Evolutionary conservation across 2,888 invertebrate species (phyloP).

Genomic region (Andrena bucephala): DNA sequence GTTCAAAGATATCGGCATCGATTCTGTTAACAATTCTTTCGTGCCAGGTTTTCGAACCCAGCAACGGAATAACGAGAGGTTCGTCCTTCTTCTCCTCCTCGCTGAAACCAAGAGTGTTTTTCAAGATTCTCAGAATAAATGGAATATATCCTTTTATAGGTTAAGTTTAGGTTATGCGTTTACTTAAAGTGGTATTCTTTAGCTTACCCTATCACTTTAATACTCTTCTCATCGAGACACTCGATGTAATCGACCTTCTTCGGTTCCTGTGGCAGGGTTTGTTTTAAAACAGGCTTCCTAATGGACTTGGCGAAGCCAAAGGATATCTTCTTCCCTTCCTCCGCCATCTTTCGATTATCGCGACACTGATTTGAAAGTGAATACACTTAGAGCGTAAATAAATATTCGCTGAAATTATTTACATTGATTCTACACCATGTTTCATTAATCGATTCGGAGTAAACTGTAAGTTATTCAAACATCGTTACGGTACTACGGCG

Average conservation of each 20-base stretch:
- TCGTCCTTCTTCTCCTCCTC: slow-evolving; percentile 86
- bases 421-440: slow-evolving; percentile 3
- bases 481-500: not conserved
- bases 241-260: slow-evolving; percentile 90
- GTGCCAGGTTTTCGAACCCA: slow-evolving; percentile 80
- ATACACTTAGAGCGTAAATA: slow-evolving; percentile 13
- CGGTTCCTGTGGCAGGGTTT: slow-evolving; percentile 80
- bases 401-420: slow-evolving; percentile 13
- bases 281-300: slow-evolving; percentile 86
- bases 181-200: not conserved
- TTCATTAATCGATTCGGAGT: slow-evolving; percentile 21
- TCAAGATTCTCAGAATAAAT: not conserved
- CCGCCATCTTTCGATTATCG: slow-evolving; percentile 74
- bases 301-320: slow-evolving; percentile 91
- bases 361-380: not conserved
- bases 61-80: slow-evolving; percentile 89
- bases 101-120: slow-evolving; percentile 81
- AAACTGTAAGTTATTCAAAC: slow-evolving; percentile 16
- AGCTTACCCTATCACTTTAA: slow-evolving; percentile 91
- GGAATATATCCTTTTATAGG: slow-evolving; percentile 7
- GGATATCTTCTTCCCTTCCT: slow-evolving; percentile 91
- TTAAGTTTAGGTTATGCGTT: slow-evolving; percentile 52
- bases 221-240: slow-evolving; percentile 91
- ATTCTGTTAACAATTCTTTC: slow-evolving; percentile 85
- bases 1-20: slow-evolving; percentile 84